These are phyloP conservation scores for Brenthis daphne DNA, from an alignment of 2,888 invertebrate genomes.

Conservation along the genomic window DNA sequence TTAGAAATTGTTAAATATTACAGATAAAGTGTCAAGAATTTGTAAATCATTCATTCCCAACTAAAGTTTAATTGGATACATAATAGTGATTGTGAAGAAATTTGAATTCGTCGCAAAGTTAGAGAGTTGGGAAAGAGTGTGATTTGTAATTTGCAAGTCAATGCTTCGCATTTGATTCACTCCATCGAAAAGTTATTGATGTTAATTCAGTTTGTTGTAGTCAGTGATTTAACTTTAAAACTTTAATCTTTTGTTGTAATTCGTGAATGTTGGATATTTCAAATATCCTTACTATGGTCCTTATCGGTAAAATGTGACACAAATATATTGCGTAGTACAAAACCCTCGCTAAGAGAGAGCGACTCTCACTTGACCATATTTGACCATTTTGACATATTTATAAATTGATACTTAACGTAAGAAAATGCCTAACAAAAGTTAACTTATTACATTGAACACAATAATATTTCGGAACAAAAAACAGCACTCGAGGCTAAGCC, in stretches of 20 bases:
- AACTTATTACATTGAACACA: conserved; percentile 10
- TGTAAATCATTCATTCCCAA: not conserved
- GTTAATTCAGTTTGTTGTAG: conserved; percentile 34
- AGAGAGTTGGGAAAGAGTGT: conserved; percentile 45
- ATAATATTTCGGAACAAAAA: conserved; percentile 8
- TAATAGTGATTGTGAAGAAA: conserved; percentile 38
- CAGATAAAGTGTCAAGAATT: not conserved
- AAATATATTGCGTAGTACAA: no score
- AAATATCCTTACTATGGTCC: no score
- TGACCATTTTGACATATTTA: no score
- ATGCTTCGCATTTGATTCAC: conserved; percentile 41
- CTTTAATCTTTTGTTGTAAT: conserved; percentile 20
- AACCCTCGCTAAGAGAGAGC: no score
- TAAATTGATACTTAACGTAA: not conserved
- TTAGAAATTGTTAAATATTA: not conserved
- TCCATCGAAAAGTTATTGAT: conserved; percentile 37
- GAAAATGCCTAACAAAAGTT: not conserved
- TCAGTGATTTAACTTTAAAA: conserved; percentile 9
- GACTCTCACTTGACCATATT: no score
- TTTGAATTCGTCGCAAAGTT: conserved; percentile 41
- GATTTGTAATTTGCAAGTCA: conserved; percentile 49
- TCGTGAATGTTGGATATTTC: conserved; percentile 5
- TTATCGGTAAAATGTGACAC: no score
- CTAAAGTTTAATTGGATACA: conserved; percentile 8
- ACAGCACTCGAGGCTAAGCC: conserved; percentile 10